Evolutionary conservation across 2,888 invertebrate genomes (phyloP), one percentile per base, ranked within the genome.

Genomic region (Peribatodes rhomboidaria): DNA sequence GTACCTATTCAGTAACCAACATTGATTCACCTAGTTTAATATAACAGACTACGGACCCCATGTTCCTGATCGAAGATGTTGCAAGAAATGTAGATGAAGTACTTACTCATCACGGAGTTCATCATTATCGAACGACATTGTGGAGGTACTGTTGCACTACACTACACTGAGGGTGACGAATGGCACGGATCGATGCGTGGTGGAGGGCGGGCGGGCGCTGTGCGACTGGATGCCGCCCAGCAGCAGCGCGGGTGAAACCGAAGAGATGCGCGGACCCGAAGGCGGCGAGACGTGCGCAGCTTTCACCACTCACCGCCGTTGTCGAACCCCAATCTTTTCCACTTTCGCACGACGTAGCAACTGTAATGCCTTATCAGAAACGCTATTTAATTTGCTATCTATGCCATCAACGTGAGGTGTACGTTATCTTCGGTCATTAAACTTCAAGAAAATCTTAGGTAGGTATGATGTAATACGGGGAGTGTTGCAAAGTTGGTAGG

Each of bases 41-140:
- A 16, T 18, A 56, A 42, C 9, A 2, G 37, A 22, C 20, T 14
- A 41, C 22, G 22, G 41, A 11, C 4, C n/a, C n/a, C n/a, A n/a
- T n/a, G 20, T 22, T 35, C 6, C 16, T 31, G 22, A 13, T 10
- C 33, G 14, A 49, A 13, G n/a, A 49, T 33, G 11, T n/a, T 22
- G 65, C 47, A 52, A 58, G 10, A 41, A 44, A 49, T 35, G n/a
- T 46, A 52, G 13, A 33, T 14, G n/a, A 11, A 16, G 54, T 89
- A 96, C 96, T 96, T 88, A 96, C 96, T 96, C 96, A 80, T 96
- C 96, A 67, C 94, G 90, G 71, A 96, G 95, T 80, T 96, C 96
- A 75, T 96, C 96, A 69, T 95, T 95, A 74, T 94, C 94, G 80
- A 95, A 92, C 69, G 95, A 95, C 94, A 94, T 94, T 61, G 71